These are phyloP conservation scores for Botrylloides violaceus DNA, from an alignment of 23 tunicate genomes.

Conservation along the genomic window DNA sequence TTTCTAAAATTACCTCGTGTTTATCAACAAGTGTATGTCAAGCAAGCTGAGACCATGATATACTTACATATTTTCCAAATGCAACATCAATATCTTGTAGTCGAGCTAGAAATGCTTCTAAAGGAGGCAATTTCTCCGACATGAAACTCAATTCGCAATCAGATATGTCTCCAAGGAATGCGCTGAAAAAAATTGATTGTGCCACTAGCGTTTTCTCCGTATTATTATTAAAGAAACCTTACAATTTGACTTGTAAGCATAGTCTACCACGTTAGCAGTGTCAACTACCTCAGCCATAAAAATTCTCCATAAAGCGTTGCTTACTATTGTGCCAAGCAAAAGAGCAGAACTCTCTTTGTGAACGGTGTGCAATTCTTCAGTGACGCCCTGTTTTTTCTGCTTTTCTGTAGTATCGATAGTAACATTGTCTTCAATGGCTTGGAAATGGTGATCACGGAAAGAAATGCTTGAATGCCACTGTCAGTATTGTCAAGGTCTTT, in stretches of 20 bases:
- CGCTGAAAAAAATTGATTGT: too few species aligned
- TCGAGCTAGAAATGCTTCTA: slow-evolving; percentile 8
- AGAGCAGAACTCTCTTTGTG: slow-evolving; percentile 12
- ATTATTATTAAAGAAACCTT: too few species aligned
- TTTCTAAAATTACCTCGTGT: too few species aligned
- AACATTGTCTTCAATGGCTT: not conserved
- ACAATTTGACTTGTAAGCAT: too few species aligned
- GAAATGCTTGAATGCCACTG: not conserved
- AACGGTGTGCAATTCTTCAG: not conserved
- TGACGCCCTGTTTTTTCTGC: not conserved
- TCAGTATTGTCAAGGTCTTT: not conserved
- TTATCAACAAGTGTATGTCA: too few species aligned
- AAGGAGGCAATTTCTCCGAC: slow-evolving; percentile 3
- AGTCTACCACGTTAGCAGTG: too few species aligned
- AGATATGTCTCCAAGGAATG: not conserved
- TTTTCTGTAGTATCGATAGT: not conserved
- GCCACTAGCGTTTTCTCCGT: too few species aligned
- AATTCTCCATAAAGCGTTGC: too few species aligned
- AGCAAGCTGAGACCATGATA: too few species aligned
- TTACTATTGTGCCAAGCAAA: not conserved
- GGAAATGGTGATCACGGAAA: slow-evolving; percentile 2
- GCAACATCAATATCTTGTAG: slow-evolving; percentile 1
- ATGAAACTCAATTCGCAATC: not conserved
- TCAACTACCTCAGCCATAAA: too few species aligned
- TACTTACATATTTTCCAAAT: not conserved